Evolutionary conservation across 2,888 invertebrate species (phyloP), one percentile per base, ranked within the genome.

Genomic region (Dolichopus griseipennis): DNA sequence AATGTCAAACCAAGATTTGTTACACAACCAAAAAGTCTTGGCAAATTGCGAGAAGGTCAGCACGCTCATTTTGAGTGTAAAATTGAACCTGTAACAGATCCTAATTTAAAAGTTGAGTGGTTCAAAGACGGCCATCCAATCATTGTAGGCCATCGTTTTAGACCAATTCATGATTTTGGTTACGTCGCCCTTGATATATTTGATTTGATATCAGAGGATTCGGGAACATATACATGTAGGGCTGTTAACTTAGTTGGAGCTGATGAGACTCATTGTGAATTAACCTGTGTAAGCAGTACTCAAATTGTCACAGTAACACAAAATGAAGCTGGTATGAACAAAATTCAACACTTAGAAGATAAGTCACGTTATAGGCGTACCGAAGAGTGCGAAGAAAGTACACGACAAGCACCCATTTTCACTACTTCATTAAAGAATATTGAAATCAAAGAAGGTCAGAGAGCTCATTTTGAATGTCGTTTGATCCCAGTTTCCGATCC

Each of bases 11-110:
- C 95, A 1, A 87, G 87, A 72, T 96, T 96, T 80, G 84, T 94
- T 3, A 92, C 94, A 0, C 90, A 90, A 76, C 92, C 95, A 8
- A 93, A 95, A 81, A 93, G 89, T 72, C 85, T 93, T 72, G 91
- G 90, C 73, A 91, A 91, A 75, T 89, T 95, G 74, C 85, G 87
- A 67, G 96, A 97, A 84, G 91, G 95, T 64, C 89, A 92, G 73
- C 93, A 94, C 77, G 96, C 97, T 65, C 97, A 98, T 80, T 97
- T 99, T 81, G 98, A 99, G 83, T 96, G 96, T 79, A 95, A 97
- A 79, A 86, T 99, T 52, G 95, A 96, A 80, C 98, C 98, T 52
- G 93, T 97, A 10, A 96, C 95, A 8, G 99, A 99, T 83, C 88
- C 97, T 0, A 96, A 96, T 76, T 85, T 99, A 74, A 94, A 93